Evolutionary conservation across 2,113 vertebrate species (phyloP).

Genomic region (Ranitomeya imitator): DNA sequence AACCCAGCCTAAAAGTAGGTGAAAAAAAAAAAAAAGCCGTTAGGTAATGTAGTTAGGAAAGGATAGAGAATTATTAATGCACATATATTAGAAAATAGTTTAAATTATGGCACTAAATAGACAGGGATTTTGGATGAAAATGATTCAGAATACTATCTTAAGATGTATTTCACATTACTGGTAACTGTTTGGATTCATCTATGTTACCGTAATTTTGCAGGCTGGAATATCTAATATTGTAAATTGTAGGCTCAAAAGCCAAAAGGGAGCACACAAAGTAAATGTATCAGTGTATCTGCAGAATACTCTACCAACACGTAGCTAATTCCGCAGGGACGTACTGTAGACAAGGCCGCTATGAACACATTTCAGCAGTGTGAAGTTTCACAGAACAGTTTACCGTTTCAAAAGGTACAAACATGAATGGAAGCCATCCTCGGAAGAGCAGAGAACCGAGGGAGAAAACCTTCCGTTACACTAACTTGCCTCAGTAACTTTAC

Average conservation of each 20-base stretch:
- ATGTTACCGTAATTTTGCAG: background rate
- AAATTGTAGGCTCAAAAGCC: background rate
- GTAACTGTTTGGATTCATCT: background rate
- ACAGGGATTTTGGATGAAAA: no score
- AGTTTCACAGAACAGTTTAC: conserved; percentile 40
- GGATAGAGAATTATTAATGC: no score
- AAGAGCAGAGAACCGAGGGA: conserved; percentile 15
- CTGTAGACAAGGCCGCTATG: background rate
- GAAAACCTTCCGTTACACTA: conserved; percentile 37
- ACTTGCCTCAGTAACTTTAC: conserved; percentile 45
- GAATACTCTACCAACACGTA: background rate
- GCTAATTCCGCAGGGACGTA: background rate
- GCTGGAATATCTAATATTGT: background rate
- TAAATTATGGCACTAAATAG: no score
- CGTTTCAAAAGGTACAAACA: conserved; percentile 44
- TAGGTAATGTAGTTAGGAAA: no score
- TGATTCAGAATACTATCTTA: background rate
- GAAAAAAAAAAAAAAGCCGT: no score
- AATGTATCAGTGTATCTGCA: no score
- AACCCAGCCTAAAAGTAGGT: no score
- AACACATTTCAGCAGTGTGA: background rate
- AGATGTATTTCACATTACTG: background rate
- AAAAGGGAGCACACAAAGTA: background rate
- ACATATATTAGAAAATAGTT: no score
- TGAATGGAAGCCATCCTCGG: conserved; percentile 42